phyloP scores from a whole-genome alignment of 2,797 vertebrate genomes.

The Scolopax bukidnonensis region DNA sequence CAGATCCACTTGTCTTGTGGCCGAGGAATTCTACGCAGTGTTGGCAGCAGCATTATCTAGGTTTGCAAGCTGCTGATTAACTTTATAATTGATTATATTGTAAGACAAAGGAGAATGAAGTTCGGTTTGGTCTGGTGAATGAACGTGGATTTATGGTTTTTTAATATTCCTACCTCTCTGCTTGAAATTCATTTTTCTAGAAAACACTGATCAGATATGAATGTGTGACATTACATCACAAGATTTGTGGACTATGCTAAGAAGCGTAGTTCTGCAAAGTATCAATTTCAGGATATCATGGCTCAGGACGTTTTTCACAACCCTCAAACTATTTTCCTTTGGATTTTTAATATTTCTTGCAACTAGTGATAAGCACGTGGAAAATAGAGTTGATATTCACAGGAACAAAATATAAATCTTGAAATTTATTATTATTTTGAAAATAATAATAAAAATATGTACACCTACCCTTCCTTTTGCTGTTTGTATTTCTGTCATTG shows the following conservation, averaged over 20 bases:
- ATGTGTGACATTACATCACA: neutral
- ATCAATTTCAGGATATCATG: neutral
- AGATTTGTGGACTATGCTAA: neutral
- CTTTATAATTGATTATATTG: neutral
- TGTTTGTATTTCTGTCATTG: neutral
- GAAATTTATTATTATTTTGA: neutral
- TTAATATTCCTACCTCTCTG: neutral
- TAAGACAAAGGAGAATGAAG: neutral
- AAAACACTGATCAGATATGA: neutral
- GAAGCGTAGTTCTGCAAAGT: neutral
- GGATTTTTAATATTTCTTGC: neutral
- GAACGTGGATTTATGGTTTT: neutral
- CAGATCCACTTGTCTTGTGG: neutral
- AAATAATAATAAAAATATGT: neutral
- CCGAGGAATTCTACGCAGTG: neutral
- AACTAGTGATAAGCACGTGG: neutral
- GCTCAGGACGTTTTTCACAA: neutral
- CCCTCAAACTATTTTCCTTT: neutral
- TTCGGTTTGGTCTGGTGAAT: neutral
- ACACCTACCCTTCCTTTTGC: neutral
- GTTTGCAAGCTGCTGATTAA: neutral
- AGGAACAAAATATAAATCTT: neutral
- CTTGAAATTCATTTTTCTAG: neutral
- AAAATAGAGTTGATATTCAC: neutral
- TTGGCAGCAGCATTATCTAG: neutral